These are phyloP conservation scores for Hippopotamyrus pictus DNA, from an alignment of 2,797 vertebrate genomes.

Conservation along the genomic window DNA sequence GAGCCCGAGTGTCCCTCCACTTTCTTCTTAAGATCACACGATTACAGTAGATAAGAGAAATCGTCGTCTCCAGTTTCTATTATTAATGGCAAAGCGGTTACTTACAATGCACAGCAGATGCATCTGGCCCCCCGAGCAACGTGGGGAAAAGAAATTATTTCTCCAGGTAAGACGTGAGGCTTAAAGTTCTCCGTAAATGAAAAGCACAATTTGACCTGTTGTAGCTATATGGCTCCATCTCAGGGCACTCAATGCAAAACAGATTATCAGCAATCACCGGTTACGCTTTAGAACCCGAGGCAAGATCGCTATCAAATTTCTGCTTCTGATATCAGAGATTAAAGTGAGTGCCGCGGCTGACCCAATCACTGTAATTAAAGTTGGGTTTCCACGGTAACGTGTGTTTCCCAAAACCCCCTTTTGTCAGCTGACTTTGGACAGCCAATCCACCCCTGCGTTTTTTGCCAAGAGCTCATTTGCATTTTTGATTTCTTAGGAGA, in stretches of 20 bases:
- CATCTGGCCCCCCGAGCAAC: not conserved
- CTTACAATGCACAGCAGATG: not conserved
- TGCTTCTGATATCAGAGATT: constrained; percentile 25
- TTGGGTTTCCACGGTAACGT: constrained; percentile 33
- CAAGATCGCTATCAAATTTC: constrained; percentile 27
- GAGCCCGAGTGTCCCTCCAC: not conserved
- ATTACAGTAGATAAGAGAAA: constrained; percentile 8
- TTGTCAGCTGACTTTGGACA: constrained; percentile 38
- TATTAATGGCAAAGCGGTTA: constrained; percentile 9
- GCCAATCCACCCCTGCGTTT: constrained; percentile 37
- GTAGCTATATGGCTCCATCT: not conserved
- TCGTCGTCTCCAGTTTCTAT: not conserved
- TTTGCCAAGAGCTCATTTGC: constrained; percentile 43
- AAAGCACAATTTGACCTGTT: constrained; percentile 12
- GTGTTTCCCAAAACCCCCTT: constrained; percentile 21
- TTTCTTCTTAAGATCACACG: constrained; percentile 4
- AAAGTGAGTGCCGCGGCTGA: constrained; percentile 16
- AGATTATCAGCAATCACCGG: constrained; percentile 19
- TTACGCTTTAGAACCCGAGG: constrained; percentile 5
- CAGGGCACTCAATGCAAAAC: constrained; percentile 13
- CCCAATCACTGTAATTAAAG: constrained; percentile 31
- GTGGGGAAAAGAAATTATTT: not conserved
- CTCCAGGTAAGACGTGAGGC: constrained; percentile 1
- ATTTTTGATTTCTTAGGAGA: constrained; percentile 46
- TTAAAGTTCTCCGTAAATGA: constrained; percentile 3